Evolutionary conservation across 2,113 vertebrate genomes (phyloP).

Genomic region (Anolis sagrei): DNA sequence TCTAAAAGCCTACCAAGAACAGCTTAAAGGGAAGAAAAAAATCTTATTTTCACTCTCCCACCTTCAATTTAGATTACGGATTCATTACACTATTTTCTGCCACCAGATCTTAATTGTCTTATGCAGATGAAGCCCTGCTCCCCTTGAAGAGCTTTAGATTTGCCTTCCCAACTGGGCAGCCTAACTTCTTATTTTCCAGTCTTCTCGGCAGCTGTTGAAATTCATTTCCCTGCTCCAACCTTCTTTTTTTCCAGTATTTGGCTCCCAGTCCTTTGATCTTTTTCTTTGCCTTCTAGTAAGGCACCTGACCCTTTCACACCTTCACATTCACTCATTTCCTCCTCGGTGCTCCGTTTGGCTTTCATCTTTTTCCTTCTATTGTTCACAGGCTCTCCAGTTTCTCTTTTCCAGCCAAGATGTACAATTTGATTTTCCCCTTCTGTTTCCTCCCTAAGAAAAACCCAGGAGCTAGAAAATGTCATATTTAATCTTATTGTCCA

Average conservation of each 20-base stretch:
- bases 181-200: conserved; percentile 51
- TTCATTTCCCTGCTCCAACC: conserved; percentile 33
- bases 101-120: conserved; percentile 6
- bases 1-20: conserved; percentile 32
- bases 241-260: conserved; percentile 20
- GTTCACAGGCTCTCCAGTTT: conserved; percentile 40
- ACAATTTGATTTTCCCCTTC: conserved; percentile 34
- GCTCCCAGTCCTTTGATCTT: conserved; percentile 48
- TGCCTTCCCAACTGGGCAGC: conserved; percentile 28
- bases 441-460: conserved; percentile 18
- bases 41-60: conserved; percentile 22
- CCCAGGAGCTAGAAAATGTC: conserved; percentile 54
- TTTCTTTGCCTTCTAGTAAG: conserved; percentile 34
- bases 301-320: conserved; percentile 41
- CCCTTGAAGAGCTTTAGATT: conserved; percentile 49
- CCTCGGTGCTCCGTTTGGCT: conserved; percentile 47
- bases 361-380: conserved; percentile 65
- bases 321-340: conserved; percentile 46
- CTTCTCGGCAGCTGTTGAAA: conserved; percentile 52
- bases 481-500: conserved; percentile 68
- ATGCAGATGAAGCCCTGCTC: conserved; percentile 29
- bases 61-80: conserved; percentile 18
- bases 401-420: conserved; percentile 52
- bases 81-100: conserved; percentile 45
- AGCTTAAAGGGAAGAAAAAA: neutral